Conservation (phyloP, 2,797 vertebrate genomes). For the Phoebastria nigripes region DNA sequence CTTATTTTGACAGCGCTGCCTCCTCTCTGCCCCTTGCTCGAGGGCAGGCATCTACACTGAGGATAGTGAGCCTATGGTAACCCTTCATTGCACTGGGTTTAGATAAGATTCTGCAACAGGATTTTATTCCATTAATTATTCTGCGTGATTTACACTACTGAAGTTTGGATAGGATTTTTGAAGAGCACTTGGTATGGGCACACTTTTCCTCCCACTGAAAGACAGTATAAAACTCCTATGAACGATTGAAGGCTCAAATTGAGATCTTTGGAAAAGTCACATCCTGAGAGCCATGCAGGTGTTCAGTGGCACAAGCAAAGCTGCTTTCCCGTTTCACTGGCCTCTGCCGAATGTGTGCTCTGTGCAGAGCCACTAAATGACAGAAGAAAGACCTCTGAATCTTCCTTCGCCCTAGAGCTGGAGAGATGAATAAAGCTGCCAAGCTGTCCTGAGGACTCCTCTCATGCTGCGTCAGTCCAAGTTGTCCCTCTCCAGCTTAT, state of each 20-base stretch:
- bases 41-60: neutral
- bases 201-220: neutral
- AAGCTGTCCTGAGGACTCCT: neutral
- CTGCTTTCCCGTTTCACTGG: neutral
- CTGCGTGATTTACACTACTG: neutral
- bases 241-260: accelerated
- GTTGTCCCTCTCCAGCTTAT: neutral
- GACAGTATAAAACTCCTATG: neutral
- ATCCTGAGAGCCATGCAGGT: neutral
- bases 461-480: neutral
- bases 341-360: neutral
- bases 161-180: neutral
- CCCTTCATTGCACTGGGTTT: neutral
- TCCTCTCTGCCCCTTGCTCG: neutral
- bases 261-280: neutral
- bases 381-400: neutral
- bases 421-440: neutral
- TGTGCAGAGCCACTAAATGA: neutral
- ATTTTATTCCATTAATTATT: neutral
- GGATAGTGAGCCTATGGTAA: neutral
- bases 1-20: neutral
- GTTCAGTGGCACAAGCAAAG: neutral
- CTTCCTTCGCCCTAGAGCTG: neutral
- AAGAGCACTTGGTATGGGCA: neutral
- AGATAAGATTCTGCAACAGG: neutral